These are phyloP conservation scores for Notarius quadriscutis DNA, from an alignment of 2,113 vertebrate genomes.

Conservation along the genomic window DNA sequence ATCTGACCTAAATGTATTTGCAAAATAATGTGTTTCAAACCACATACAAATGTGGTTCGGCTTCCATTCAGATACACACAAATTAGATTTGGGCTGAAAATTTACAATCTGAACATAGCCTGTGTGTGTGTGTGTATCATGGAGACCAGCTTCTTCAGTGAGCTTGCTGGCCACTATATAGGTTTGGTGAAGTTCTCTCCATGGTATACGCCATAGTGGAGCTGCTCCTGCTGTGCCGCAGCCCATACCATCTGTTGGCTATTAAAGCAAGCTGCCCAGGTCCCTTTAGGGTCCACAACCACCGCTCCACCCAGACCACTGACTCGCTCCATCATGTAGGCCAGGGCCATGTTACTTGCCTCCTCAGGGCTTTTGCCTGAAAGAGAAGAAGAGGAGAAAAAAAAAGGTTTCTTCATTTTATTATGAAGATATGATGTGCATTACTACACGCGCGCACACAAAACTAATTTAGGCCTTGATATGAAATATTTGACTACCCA, in stretches of 20 bases:
- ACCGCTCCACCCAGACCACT: conserved; percentile 81
- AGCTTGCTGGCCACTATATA: conserved; percentile 42
- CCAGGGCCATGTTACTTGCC: conserved; percentile 78
- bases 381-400: too few relatives aligned
- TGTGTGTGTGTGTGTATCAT: background rate
- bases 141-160: background rate
- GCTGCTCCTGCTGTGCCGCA: conserved; percentile 72
- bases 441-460: background rate
- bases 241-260: conserved; percentile 88
- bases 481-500: background rate
- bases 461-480: background rate
- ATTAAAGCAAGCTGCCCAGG: conserved; percentile 83
- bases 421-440: background rate
- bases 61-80: too few relatives aligned
- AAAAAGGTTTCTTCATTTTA: conserved; percentile 25
- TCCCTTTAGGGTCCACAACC: conserved; percentile 78
- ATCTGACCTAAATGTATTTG: too few relatives aligned
- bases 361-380: conserved; percentile 80
- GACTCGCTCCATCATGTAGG: conserved; percentile 83
- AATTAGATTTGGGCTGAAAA: too few relatives aligned
- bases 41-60: too few relatives aligned
- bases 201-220: conserved; percentile 75
- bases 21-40: too few relatives aligned
- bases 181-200: conserved; percentile 68
- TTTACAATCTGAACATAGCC: too few relatives aligned